Evolutionary conservation across 2,113 vertebrate genomes (phyloP), one percentile per base, ranked within the genome.

Genomic region (Enhydra lutris): DNA sequence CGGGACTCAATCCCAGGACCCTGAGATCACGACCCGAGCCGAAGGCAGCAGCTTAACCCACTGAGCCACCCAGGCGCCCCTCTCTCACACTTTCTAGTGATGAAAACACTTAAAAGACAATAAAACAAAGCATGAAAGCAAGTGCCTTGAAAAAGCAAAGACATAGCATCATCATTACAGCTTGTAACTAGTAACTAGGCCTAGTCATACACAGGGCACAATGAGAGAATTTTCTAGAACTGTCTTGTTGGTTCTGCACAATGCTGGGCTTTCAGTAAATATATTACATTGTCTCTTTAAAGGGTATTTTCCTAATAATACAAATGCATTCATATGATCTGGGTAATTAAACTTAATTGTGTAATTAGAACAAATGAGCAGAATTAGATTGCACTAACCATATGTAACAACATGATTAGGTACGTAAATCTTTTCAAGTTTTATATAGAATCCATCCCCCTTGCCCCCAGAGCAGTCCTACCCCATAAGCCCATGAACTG

Each of bases 341-440:
- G 57, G 89, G 93, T 97, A 98, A 98, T 97, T 96, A 85, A 93
- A 98, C 78, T 97, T 97, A 98, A 98, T 98, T 98, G 93, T 98
- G 76, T 96, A 98, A 98, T 98, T 98, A 98, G 97, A 97, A 84
- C 47, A 94, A 61, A 92, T 80, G 71, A 80, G 47, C 79, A 92
- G 67, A 95, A 97, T 81, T 95, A 67, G 39, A n/a, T 86, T 76
- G 9, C n/a, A 61, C 42, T 90, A 97, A 69, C 50, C 79, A 4
- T 63, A 93, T 97, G 59, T 39, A 61, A 24, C 65, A 93, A 76
- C 52, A 87, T 52, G 94, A 92, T 84, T 95, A 95, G 34, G 52
- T 74, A 92, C 45, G 71, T 71, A 94, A 96, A 61, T 95, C 61
- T 89, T 92, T 73, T 91, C 47, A 85, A 95, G 88, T 92, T 96